Evolutionary conservation across 2,888 invertebrate genomes (phyloP).

Genomic region (Pterostichus madidus): DNA sequence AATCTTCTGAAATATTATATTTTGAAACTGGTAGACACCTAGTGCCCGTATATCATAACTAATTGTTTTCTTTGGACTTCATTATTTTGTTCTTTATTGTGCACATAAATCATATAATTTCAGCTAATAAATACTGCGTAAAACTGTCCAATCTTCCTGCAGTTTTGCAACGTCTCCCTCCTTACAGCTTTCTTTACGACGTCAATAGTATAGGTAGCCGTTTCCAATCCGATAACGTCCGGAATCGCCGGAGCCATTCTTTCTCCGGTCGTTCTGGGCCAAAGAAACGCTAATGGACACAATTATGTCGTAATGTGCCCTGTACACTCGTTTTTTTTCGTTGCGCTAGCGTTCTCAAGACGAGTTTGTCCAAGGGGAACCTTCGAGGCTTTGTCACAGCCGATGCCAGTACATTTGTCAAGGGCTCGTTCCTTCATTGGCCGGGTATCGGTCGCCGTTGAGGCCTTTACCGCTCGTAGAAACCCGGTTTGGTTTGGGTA

Average conservation of each 20-base stretch:
- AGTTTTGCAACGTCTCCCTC: too few species aligned
- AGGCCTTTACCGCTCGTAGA: not conserved
- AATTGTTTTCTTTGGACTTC: too few species aligned
- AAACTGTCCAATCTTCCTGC: too few species aligned
- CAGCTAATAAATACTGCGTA: too few species aligned
- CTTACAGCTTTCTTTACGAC: too few species aligned
- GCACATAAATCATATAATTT: too few species aligned
- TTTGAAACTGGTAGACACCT: too few species aligned
- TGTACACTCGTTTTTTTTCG: conserved; percentile 35
- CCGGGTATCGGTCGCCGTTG: not conserved
- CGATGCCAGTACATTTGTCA: conserved; percentile 40
- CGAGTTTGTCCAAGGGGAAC: conserved; percentile 16
- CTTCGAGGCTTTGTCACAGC: conserved; percentile 38
- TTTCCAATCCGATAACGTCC: conserved; percentile 47
- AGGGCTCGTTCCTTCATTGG: not conserved
- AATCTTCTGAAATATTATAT: too few species aligned
- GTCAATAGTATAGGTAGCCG: not conserved
- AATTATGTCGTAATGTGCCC: conserved; percentile 64
- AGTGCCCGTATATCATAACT: too few species aligned
- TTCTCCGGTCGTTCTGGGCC: conserved; percentile 39
- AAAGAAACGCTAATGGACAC: conserved; percentile 63
- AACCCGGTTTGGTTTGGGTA: not conserved
- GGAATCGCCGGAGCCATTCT: conserved; percentile 19
- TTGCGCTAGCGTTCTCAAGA: not conserved
- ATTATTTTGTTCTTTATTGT: too few species aligned